These are phyloP conservation scores for Melieria crassipennis DNA, from an alignment of 2,888 invertebrate genomes.

Conservation along the genomic window DNA sequence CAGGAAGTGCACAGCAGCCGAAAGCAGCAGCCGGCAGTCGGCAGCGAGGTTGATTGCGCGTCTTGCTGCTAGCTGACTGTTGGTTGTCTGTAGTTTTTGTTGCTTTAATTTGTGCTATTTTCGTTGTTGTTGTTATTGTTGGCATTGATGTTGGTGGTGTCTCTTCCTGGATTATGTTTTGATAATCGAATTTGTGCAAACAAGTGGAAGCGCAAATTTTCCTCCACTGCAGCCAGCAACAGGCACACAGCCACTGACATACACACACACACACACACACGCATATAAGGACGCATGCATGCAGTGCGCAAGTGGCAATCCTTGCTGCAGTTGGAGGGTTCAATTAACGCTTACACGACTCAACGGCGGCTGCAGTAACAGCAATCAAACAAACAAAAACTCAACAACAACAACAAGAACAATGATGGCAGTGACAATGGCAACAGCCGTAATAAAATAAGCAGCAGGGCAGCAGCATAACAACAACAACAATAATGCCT, in stretches of 20 bases:
- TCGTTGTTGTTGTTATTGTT: background rate
- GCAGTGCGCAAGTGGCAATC: background rate
- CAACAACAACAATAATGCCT: background rate
- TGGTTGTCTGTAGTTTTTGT: background rate
- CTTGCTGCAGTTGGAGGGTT: slow-evolving; percentile 17
- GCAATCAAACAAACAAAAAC: background rate
- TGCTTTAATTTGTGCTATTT: background rate
- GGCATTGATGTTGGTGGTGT: background rate
- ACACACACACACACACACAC: background rate
- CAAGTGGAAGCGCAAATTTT: slow-evolving; percentile 49
- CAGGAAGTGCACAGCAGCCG: slow-evolving; percentile 41
- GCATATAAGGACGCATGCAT: background rate
- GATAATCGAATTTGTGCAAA: slow-evolving; percentile 59
- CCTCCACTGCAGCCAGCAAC: slow-evolving; percentile 34
- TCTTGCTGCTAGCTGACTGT: slow-evolving; percentile 2
- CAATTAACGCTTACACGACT: slow-evolving; percentile 33
- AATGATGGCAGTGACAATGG: background rate
- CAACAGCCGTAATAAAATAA: background rate
- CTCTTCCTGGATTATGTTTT: slow-evolving; percentile 44
- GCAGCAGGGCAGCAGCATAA: background rate
- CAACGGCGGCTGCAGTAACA: background rate
- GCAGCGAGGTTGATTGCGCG: background rate
- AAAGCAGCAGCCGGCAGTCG: slow-evolving; percentile 44
- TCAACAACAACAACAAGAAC: background rate
- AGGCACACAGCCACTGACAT: background rate